Conservation (phyloP, 1,140 invertebrate genomes). For the Oreohelix idahoensis region DNA sequence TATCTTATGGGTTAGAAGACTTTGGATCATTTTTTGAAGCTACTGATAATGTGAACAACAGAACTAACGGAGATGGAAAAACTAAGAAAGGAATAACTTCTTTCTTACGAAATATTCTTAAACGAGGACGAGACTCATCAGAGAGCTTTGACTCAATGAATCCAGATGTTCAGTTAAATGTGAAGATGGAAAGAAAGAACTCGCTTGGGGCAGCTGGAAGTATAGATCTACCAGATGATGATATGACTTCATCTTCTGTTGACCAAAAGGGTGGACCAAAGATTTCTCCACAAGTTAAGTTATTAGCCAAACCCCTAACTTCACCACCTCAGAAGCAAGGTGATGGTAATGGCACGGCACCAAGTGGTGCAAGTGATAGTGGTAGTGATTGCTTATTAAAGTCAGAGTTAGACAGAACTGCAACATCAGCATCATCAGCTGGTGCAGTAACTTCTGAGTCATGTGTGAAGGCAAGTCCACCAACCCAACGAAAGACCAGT, state of each 20-base stretch:
- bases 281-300: conserved; percentile 41
- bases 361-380: not conserved
- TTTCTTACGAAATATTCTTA: conserved; percentile 63
- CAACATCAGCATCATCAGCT: not conserved
- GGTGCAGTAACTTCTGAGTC: not conserved
- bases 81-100: conserved; percentile 59
- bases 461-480: conserved; percentile 17
- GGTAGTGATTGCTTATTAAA: not conserved
- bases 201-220: not conserved
- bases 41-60: not conserved
- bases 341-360: not conserved
- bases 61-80: conserved; percentile 38
- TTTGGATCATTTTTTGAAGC: conserved; percentile 15
- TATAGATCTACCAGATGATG: conserved; percentile 4
- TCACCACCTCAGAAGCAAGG: not conserved
- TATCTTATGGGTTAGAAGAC: conserved; percentile 30
- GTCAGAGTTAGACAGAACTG: not conserved
- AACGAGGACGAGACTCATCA: conserved; percentile 57
- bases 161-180: conserved; percentile 47
- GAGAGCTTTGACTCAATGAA: conserved; percentile 48
- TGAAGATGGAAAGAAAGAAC: conserved; percentile 22
- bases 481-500: conserved; percentile 14
- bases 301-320: conserved; percentile 39
- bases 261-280: conserved; percentile 24
- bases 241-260: conserved; percentile 20